phyloP scores from a whole-genome alignment of 2,888 invertebrate species.

The Caenorhabditis uteleia region DNA sequence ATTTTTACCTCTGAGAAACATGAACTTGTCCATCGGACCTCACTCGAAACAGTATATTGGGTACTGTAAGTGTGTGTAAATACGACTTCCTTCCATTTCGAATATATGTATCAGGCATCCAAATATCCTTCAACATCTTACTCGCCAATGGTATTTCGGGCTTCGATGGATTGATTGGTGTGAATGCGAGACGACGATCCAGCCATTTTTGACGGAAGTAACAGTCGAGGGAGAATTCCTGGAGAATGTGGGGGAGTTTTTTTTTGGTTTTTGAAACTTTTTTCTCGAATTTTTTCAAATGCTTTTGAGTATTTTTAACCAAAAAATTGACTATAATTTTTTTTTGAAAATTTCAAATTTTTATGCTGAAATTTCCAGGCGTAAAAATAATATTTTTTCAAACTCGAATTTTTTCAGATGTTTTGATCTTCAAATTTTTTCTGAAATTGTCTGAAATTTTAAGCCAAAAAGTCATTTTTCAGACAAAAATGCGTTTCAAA shows the following conservation, averaged over 20 bases:
- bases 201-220: slow-evolving; percentile 89
- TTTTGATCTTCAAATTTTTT: too few relatives aligned
- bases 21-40: slow-evolving; percentile 88
- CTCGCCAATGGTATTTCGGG: slow-evolving; percentile 78
- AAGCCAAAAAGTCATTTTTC: too few relatives aligned
- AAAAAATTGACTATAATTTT: not conserved
- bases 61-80: slow-evolving; percentile 94
- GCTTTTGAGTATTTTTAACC: slow-evolving; percentile 3
- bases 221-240: slow-evolving; percentile 87
- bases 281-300: not conserved
- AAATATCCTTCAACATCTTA: slow-evolving; percentile 86
- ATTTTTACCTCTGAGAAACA: slow-evolving; percentile 96
- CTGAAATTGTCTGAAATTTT: too few relatives aligned
- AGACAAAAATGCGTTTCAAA: too few relatives aligned
- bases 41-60: slow-evolving; percentile 88
- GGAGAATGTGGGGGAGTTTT: slow-evolving; percentile 30
- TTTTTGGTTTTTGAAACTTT: slow-evolving; percentile 3
- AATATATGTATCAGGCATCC: slow-evolving; percentile 92
- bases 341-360: slow-evolving; percentile 3
- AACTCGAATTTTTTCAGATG: too few relatives aligned
- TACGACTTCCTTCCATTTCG: slow-evolving; percentile 88
- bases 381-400: too few relatives aligned
- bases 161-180: slow-evolving; percentile 57
- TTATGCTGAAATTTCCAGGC: too few relatives aligned
- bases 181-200: slow-evolving; percentile 80